These are phyloP conservation scores for Pristiophorus japonicus DNA, from an alignment of 2,113 vertebrate genomes.

Conservation along the genomic window DNA sequence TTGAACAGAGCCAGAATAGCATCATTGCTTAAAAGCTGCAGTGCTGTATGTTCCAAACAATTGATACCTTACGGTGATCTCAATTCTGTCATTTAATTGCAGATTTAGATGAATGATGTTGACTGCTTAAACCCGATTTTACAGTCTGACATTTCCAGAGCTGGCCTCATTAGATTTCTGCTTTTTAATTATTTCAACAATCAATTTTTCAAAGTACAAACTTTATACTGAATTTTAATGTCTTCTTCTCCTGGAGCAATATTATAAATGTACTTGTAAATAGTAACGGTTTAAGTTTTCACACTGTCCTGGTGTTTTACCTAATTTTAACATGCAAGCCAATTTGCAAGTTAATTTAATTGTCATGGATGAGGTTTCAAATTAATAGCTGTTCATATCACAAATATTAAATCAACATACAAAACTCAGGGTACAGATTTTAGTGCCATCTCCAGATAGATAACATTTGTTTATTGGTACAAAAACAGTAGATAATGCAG, in stretches of 20 bases:
- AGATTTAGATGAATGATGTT: neutral
- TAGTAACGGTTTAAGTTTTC: neutral
- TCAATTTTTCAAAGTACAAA: neutral
- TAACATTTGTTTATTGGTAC: neutral
- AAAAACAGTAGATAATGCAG: neutral
- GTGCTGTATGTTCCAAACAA: neutral
- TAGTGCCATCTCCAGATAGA: neutral
- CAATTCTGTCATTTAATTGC: neutral
- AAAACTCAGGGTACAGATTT: neutral
- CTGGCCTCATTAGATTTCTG: neutral
- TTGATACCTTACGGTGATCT: neutral
- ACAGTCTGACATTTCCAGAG: neutral
- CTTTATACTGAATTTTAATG: neutral
- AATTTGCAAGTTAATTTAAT: neutral
- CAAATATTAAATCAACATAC: neutral
- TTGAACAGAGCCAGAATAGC: neutral
- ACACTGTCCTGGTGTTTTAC: neutral
- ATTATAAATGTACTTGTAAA: neutral
- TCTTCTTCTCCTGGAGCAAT: neutral
- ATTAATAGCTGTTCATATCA: neutral
- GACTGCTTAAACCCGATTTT: neutral
- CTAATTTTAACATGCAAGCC: neutral
- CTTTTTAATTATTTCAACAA: constrained; percentile 7
- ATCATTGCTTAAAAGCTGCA: neutral
- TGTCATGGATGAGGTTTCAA: neutral